phyloP scores from a whole-genome alignment of 1,140 invertebrate genomes.

The Drosophila littoralis region DNA sequence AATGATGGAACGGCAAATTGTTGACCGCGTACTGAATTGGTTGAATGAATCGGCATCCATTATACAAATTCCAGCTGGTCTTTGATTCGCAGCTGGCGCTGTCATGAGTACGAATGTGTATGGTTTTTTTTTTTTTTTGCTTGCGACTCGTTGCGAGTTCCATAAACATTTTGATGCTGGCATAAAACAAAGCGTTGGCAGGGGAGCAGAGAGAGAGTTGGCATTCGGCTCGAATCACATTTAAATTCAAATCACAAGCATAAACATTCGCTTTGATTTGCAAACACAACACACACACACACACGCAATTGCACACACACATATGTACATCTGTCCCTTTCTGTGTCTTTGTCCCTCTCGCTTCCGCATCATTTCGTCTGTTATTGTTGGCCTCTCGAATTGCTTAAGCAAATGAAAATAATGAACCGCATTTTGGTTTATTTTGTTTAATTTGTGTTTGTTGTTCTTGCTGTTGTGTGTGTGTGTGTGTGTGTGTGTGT shows the following conservation, averaged over 20 bases:
- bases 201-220: neutral
- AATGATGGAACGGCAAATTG: slow-evolving; percentile 21
- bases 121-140: neutral
- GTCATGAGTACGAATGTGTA: slow-evolving; percentile 17
- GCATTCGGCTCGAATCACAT: too few relatives aligned
- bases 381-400: slow-evolving; percentile 21
- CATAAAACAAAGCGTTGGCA: slow-evolving; percentile 17
- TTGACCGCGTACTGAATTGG: slow-evolving; percentile 35
- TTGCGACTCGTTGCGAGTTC: slow-evolving; percentile 28
- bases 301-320: neutral
- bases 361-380: slow-evolving; percentile 3
- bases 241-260: slow-evolving; percentile 57
- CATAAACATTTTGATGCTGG: slow-evolving; percentile 36
- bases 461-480: slow-evolving; percentile 12
- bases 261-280: slow-evolving; percentile 38
- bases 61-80: slow-evolving; percentile 37
- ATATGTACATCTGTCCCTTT: neutral
- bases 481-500: slow-evolving; percentile 1
- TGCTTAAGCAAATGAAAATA: slow-evolving; percentile 45
- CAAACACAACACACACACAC: slow-evolving; percentile 3
- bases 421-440: slow-evolving; percentile 38
- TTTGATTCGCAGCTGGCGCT: slow-evolving; percentile 57
- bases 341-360: neutral
- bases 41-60: slow-evolving; percentile 32
- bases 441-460: slow-evolving; percentile 30